phyloP scores from a whole-genome alignment of 2,113 vertebrate species.

The Corythornis vintsioides region DNA sequence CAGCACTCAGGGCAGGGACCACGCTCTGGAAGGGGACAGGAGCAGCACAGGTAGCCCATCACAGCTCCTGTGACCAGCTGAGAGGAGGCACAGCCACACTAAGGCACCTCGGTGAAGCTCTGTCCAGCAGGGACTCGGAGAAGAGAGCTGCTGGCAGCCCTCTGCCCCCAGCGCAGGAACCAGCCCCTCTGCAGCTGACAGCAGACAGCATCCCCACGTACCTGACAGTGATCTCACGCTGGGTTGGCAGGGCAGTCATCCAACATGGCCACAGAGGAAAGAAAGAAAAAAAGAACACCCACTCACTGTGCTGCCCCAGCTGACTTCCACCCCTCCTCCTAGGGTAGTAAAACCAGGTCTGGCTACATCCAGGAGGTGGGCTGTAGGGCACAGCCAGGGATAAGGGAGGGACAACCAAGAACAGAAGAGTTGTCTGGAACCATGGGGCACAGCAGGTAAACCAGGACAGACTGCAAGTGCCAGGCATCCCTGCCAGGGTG shows the following conservation, averaged over 20 bases:
- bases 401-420: not conserved
- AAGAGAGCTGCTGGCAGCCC: not conserved
- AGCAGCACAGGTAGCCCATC: not conserved
- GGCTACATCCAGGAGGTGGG: not conserved
- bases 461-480: rapidly evolving
- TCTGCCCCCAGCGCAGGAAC: not conserved
- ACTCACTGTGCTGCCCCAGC: not conserved
- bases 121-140: not conserved
- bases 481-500: rapidly evolving
- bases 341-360: not conserved
- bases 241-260: constrained; percentile 60
- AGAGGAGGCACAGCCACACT: constrained; percentile 47
- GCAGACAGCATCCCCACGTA: constrained; percentile 49
- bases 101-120: constrained; percentile 79
- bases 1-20: not conserved
- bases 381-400: too few species aligned
- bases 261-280: not conserved
- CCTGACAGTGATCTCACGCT: constrained; percentile 92
- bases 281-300: constrained; percentile 43
- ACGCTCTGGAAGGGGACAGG: not conserved
- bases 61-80: not conserved
- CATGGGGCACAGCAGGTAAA: rapidly evolving
- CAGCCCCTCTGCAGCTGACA: rapidly evolving
- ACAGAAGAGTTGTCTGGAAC: not conserved
- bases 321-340: not conserved